A percentile compares a stretch with the other conserved stretches of the same genome.
Conservation (phyloP, 2,888 invertebrate species). For the Megastigmus dorsalis region DNA sequence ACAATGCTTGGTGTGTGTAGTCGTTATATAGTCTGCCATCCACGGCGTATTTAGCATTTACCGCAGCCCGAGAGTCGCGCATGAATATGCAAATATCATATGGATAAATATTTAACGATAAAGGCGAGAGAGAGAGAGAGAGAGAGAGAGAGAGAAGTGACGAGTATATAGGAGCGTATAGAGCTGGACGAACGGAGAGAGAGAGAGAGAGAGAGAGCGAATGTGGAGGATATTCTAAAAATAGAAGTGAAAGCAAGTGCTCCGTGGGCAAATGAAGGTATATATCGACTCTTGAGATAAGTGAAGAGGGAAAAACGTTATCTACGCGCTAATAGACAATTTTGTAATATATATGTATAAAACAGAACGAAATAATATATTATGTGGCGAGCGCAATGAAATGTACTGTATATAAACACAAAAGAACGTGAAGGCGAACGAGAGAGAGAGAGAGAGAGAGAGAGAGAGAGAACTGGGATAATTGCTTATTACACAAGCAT, state of each 20-base stretch:
- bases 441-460: not conserved
- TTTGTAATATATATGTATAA: too few relatives aligned
- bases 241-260: conserved; percentile 42
- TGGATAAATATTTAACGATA: conserved; percentile 38
- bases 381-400: too few relatives aligned
- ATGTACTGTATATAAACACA: too few relatives aligned
- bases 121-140: too few relatives aligned
- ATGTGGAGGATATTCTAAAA: conserved; percentile 7
- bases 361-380: too few relatives aligned
- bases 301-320: not conserved
- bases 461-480: not conserved
- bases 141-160: not conserved
- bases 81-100: conserved; percentile 16
- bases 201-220: too few relatives aligned
- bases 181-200: too few relatives aligned
- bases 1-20: not conserved
- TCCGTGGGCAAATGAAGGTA: not conserved
- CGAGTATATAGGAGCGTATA: not conserved
- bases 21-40: too few relatives aligned
- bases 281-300: not conserved
- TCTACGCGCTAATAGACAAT: not conserved
- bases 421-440: not conserved
- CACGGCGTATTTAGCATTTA: too few relatives aligned
- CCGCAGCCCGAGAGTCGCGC: too few relatives aligned
- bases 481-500: conserved; percentile 26